Base-by-base conservation (phyloP, 2,888 invertebrate genomes). In the Stenchaetothrips biformis region DNA sequence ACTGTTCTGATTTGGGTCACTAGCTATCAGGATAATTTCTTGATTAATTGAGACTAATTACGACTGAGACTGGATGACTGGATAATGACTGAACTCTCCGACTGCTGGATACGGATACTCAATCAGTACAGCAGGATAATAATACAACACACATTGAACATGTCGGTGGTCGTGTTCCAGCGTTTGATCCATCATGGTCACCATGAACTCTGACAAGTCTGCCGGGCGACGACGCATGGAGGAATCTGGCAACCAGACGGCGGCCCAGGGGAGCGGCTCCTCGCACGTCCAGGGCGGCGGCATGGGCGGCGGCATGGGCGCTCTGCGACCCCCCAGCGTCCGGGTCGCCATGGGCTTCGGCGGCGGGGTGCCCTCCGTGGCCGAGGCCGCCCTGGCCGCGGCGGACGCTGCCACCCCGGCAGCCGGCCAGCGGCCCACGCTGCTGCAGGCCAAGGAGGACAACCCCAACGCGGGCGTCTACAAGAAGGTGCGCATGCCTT, bases 381-480 rank as follows among this genome's bases (percentile, higher is more conserved):
- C 67, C 83, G 83, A 82, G 37, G 85, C 86, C 83, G 87, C 87
- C 82, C 85, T 86, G 81, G 79, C 85, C 78, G 79, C 82, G 80
- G 80, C 80, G 82, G 82, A 82, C 82, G 82, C 81, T 82, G 80
- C 82, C 82, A 80, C 82, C 81, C 81, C 82, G 82, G 82, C 84
- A 83, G 81, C 84, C 82, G 84, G 83, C 85, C 83, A 82, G 85
- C 83, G 80, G 81, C 83, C 85, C 81, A 83, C 85, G 59, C 81
- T 81, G 74, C 83, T 82, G 49, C 81, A 83, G 25, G 84, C 90
- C 16, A 89, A 90, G 0, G 94, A 94, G 85, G 95, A 95, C 87
- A 93, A 95, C 0, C 96, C 96, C 16, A 96, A 96, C 87, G 94
- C 94, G 86, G 90, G 96, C 83, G 93, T 96, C 49, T 96, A 96